Conservation (phyloP, 2,113 vertebrate species). For the Amia ocellicauda region DNA sequence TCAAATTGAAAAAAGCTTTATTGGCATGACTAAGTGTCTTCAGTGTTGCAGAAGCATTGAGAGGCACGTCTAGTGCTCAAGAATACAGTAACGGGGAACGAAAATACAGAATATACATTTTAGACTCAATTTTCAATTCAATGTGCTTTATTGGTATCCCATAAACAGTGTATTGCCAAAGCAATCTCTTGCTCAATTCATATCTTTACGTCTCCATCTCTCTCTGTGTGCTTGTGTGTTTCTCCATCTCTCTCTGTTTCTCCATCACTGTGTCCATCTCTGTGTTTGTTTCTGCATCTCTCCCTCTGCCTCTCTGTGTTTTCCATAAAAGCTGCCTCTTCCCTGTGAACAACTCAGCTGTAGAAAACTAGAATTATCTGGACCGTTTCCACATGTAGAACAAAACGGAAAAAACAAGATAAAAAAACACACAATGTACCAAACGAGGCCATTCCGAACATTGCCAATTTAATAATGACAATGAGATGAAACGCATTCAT, state of each 20-base stretch:
- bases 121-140: too few species aligned
- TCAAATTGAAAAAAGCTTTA: neutral
- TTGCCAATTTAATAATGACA: too few species aligned
- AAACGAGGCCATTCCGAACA: neutral
- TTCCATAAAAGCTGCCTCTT: neutral
- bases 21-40: neutral
- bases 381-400: constrained; percentile 8
- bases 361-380: constrained; percentile 15
- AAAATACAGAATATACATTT: too few species aligned
- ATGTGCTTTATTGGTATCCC: too few species aligned
- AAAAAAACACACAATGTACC: neutral
- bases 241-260: too few species aligned
- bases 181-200: too few species aligned
- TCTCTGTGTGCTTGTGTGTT: neutral
- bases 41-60: neutral
- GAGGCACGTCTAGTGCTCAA: neutral
- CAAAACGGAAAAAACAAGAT: neutral
- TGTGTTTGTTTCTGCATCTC: too few species aligned
- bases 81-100: too few species aligned
- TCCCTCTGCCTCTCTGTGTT: too few species aligned
- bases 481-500: too few species aligned
- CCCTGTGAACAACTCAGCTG: constrained; percentile 6
- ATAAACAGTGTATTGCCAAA: too few species aligned
- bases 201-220: too few species aligned
- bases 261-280: neutral